phyloP scores from a whole-genome alignment of 2,888 invertebrate species.

The Sphaeridia pumilis region DNA sequence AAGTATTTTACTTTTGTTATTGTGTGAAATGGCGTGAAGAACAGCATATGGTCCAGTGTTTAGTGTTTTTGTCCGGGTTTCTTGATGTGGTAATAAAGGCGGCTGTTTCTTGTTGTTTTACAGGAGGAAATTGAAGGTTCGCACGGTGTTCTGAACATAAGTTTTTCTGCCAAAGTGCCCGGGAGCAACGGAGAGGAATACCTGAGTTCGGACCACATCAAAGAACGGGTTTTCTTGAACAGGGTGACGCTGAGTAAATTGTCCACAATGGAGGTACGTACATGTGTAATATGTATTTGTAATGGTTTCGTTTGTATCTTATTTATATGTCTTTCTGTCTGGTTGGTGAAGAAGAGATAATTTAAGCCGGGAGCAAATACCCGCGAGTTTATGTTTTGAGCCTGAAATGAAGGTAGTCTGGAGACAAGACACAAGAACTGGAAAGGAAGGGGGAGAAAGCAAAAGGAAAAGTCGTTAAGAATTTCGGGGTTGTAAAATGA shows the following conservation, averaged over 20 bases:
- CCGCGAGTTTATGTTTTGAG: background rate
- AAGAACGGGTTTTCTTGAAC: conserved; percentile 88
- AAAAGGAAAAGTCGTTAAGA: background rate
- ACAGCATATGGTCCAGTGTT: background rate
- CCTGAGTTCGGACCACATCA: conserved; percentile 66
- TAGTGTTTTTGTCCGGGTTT: conserved; percentile 7
- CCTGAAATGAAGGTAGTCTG: background rate
- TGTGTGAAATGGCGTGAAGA: conserved; percentile 10
- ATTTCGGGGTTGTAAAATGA: background rate
- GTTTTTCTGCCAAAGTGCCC: conserved; percentile 75
- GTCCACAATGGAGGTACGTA: conserved; percentile 64
- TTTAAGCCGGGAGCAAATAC: no score
- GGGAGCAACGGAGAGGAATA: conserved; percentile 68
- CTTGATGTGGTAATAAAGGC: conserved; percentile 10
- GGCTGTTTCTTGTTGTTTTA: background rate
- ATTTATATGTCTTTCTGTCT: no score
- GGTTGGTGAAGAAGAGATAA: no score
- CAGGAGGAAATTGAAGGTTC: conserved; percentile 82
- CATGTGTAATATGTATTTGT: background rate
- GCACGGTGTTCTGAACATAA: conserved; percentile 78
- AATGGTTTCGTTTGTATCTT: background rate
- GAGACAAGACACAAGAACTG: background rate
- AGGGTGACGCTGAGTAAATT: conserved; percentile 72
- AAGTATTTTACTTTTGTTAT: conserved; percentile 9
- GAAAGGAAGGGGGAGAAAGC: background rate